A percentile compares a stretch with the other conserved stretches of the same genome.
phyloP scores from a whole-genome alignment of 2,113 vertebrate species.

The Rhodinocichla rosea region DNA sequence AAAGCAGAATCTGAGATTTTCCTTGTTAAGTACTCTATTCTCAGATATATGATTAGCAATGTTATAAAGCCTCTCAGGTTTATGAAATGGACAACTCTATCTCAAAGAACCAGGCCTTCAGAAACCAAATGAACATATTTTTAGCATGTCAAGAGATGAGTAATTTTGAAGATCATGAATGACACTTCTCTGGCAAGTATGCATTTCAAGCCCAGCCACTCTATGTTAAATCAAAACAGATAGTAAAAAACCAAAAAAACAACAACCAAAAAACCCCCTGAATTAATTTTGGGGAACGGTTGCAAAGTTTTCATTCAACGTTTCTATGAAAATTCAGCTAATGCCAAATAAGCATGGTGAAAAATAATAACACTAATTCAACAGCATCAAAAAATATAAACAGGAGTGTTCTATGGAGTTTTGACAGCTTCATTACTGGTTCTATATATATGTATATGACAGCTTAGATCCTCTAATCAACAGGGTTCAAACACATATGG shows the following conservation, averaged over 20 bases:
- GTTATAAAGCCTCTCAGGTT: background rate
- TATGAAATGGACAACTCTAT: background rate
- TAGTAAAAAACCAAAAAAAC: too few relatives aligned
- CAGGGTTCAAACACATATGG: background rate
- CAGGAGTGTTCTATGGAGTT: background rate
- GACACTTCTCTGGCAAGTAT: background rate
- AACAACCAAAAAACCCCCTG: background rate
- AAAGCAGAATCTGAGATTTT: background rate
- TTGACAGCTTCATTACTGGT: background rate
- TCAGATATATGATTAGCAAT: background rate
- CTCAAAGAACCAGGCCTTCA: background rate
- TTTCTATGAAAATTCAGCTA: background rate
- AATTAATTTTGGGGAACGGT: background rate
- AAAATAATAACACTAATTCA: background rate
- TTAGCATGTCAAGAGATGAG: background rate
- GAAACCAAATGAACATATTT: background rate
- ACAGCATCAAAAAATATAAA: background rate
- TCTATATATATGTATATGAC: background rate
- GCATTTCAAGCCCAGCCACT: background rate
- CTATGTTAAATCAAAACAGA: background rate
- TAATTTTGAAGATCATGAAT: background rate
- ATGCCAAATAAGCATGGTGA: background rate
- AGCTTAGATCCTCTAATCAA: background rate
- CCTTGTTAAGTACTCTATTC: background rate
- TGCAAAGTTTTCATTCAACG: background rate